Base-by-base conservation (phyloP, 2,797 vertebrate genomes). In the Gallinago solitaria region DNA sequence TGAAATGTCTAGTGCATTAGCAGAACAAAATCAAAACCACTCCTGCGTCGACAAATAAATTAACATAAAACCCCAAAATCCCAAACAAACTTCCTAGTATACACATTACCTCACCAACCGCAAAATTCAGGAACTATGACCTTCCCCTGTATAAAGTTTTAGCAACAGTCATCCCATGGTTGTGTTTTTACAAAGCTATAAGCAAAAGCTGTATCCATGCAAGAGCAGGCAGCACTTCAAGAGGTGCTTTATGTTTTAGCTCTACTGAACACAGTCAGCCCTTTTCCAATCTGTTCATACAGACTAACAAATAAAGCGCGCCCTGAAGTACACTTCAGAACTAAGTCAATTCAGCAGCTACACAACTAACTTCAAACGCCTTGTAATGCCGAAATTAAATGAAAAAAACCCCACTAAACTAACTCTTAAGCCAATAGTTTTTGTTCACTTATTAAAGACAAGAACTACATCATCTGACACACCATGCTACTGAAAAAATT, bases 291-390 rank as follows among this genome's bases (percentile, higher is more conserved):
- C 77, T 76, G 53, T 35, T 83, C 19, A 0, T 17, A 54, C 20
- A 57, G 47, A 88, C 64, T 81, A 94, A 83, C 3, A n/a, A 91
- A 81, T 59, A 73, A 89, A 93, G 91, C 71, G 67, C 6, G 8
- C 83, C 54, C 75, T 25, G 61, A 83, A 89, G 73, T 48, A 54
- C 77, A 68, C 70, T 69, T 73, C 74, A 56, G 39, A 88, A 67
- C 69, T 59, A 65, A 81, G 51, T 68, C 78, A 89, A 82, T 61
- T 60, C 80, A 84, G 73, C 39, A 91, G 54, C 67, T 64, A 68
- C 68, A 92, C 80, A 96, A 85, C 65, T 54, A 67, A 87, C 87
- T 84, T 90, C 83, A 78, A 93, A 93, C 39, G 68, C 50, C 39
- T 48, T 24, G 5, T 23, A 96, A 92, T 23, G 28, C 43, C 8